A percentile compares a stretch with the other conserved stretches of the same genome.
These are phyloP conservation scores for Xiphorhynchus erythropygius DNA, from an alignment of 2,797 vertebrate genomes.

Conservation along the genomic window DNA sequence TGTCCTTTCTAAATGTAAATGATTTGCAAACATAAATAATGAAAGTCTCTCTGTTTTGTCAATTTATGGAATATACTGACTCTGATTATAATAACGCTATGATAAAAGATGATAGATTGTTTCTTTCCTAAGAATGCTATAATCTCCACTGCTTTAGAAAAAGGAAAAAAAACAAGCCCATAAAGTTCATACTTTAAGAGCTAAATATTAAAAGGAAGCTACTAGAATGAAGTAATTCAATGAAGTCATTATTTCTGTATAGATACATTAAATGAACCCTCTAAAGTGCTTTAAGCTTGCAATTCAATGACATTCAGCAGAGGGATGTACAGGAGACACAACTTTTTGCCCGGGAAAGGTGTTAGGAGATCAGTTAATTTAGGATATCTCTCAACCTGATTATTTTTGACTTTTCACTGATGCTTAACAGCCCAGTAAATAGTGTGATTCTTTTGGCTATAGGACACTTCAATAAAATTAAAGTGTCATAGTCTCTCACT, in stretches of 20 bases:
- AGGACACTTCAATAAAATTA: background rate
- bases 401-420: background rate
- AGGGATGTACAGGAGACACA: background rate
- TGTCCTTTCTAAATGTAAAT: slow-evolving; percentile 13
- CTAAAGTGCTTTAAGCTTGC: background rate
- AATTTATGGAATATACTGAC: background rate
- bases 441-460: background rate
- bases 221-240: background rate
- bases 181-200: background rate
- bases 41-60: background rate
- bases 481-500: background rate
- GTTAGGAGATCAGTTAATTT: background rate
- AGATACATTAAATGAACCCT: background rate
- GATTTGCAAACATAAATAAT: slow-evolving; percentile 25
- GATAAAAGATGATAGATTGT: background rate
- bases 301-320: background rate
- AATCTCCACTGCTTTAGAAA: background rate
- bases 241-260: slow-evolving; percentile 2
- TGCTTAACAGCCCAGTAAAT: background rate
- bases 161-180: background rate
- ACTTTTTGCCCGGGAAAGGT: background rate
- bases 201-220: background rate
- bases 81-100: background rate
- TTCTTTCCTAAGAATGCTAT: background rate
- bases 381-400: background rate